Base-by-base conservation (phyloP, 2,113 vertebrate genomes). In the Theristicus caerulescens region DNA sequence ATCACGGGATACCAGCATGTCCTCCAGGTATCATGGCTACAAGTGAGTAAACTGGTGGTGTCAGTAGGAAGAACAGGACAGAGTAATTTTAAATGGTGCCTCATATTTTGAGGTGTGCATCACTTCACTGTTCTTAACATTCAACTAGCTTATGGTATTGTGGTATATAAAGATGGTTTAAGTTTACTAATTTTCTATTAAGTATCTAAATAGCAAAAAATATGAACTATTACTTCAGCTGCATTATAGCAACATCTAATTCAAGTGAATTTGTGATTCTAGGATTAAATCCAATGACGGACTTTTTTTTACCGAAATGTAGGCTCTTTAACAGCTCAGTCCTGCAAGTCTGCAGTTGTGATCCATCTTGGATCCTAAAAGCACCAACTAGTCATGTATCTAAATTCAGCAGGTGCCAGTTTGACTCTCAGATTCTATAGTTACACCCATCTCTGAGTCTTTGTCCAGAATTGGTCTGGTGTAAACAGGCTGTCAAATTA, bases 21-120 rank as follows among this genome's bases (percentile, higher is more conserved):
- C 98, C 98, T 96, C 99, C 99, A 96, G 99, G 99, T 96, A 99
- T 99, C 98, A 99, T 99, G 99, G 98, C 99, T 94, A 99, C 99
- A 96, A 99, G 99, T 99, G 97, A 99, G 99, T 99, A 98, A 97
- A 97, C 79, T 96, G 92, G 91, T 97, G 89, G 91, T 94, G 74
- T 96, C 94, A 96, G 93, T 94, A 97, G 96, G 96, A 95, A 94
- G 94, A 97, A 96, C 86, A 95, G 95, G 87, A 61, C 78, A 97
- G 97, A 95, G 67, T 91, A 73, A 92, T 73, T 93, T 90, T 38
- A 82, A 95, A 89, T 55, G 61, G 16, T 90, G 77, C 89, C 95
- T 95, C 88, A 21, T 74, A 52, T 94, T 95, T 90, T 96, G 93
- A 91, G 85, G 88, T 77, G 64, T 85, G 34, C 78, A 77, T 93